phyloP scores from a whole-genome alignment of 2,888 invertebrate species.

The Unio pictorum region DNA sequence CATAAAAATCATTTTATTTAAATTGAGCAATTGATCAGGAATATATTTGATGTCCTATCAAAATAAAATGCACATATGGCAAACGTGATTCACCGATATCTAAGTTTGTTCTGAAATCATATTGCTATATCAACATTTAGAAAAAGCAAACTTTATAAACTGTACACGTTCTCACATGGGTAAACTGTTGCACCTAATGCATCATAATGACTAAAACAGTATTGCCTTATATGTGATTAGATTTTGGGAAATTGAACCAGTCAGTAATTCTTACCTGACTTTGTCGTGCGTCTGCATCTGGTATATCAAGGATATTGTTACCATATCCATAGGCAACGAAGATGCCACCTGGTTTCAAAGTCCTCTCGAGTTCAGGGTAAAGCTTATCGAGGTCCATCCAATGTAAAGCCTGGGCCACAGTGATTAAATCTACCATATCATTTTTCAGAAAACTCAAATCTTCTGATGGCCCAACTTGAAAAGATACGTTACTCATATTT shows the following conservation, averaged over 20 bases:
- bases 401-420: conserved; percentile 72
- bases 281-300: conserved; percentile 24
- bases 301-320: conserved; percentile 28
- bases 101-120: no score
- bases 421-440: conserved; percentile 67
- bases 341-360: conserved; percentile 71
- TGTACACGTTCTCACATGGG: no score
- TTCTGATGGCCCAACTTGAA: conserved; percentile 69
- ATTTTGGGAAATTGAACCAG: not conserved
- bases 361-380: conserved; percentile 70
- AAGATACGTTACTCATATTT: conserved; percentile 49
- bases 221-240: no score
- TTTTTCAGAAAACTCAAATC: conserved; percentile 57
- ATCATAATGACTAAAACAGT: no score
- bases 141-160: no score
- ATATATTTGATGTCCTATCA: no score
- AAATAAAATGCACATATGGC: no score
- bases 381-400: conserved; percentile 73
- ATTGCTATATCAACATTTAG: no score
- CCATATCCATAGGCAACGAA: conserved; percentile 66
- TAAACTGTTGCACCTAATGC: no score
- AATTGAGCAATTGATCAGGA: no score
- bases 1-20: no score
- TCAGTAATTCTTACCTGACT: conserved; percentile 15
- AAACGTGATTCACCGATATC: no score